Evolutionary conservation across 2,797 vertebrate species (phyloP), one percentile per base, ranked within the genome.

Genomic region (Urocyon cinereoargenteus): DNA sequence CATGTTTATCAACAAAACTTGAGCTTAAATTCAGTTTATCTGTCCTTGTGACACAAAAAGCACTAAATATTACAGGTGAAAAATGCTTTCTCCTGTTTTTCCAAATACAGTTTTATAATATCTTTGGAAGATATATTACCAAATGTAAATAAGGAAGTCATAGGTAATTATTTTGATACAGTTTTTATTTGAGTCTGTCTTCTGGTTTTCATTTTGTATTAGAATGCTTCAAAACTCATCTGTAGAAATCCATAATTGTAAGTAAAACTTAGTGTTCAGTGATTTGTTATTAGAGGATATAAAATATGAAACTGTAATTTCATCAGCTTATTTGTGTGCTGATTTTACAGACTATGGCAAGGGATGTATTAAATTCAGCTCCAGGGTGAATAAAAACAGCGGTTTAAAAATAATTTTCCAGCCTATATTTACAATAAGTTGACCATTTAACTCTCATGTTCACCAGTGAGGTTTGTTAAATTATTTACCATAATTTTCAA

Each of bases 401-500:
- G 81, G 2, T 59, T 70, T 86, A 53, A 84, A 84, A 96, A 77
- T 72, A 79, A 22, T 66, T 79, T 93, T 85, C 45, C 1, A 31
- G 18, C 18, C 11, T 31, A 22, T 57, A 66, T 55, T 53, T 87
- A 45, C 15, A 84, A 9, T 49, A 79, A 66, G 7, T 51, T 83
- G 53, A 62, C 21, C 82, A 51, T 64, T 83, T 75, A 85, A 59
- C 6, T 83, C 31, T 70, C 15, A 31, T 62, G 18, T 72, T 81
- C 28, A 91, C 24, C 57, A 77, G 49, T 89, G 66, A 72, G 66
- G 28, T 77, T 53, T 62, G 55, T 36, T 36, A 12, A 62, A 57
- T 55, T 75, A 40, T 92, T 93, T 61, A 94, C 70, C 53, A 55
- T 86, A 86, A 72, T 86, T 90, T 83, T 90, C 34, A 83, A 72